Evolutionary conservation across 2,797 vertebrate genomes (phyloP), one percentile per base, ranked within the genome.

Genomic region (Rhinella marina): DNA sequence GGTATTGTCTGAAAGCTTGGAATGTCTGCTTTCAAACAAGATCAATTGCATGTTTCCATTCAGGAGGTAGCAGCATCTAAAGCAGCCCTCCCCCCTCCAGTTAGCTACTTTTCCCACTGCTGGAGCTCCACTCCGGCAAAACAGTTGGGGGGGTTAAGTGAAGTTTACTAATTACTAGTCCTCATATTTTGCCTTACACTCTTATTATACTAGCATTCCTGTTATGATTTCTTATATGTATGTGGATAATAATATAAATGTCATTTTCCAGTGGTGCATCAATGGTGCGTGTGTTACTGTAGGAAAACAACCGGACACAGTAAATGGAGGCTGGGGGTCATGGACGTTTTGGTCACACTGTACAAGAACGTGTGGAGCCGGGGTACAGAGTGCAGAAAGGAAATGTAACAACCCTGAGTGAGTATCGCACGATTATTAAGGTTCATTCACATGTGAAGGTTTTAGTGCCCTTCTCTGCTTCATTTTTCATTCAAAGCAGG

Each of bases 301-400:
- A 85, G 98, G 98, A 82, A 98, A 98, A 93, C 97, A 97, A 25
- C 97, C 98, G 0, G 97, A 98, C 91, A 97, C 96, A 7, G 92
- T 99, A 89, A 97, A 97, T 64, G 98, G 98, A 3, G 96, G 94
- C 81, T 99, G 98, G 98, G 97, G 97, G 0, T 82, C 92, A 87
- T 99, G 98, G 98, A 97, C 95, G 0, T 87, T 95, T 73, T 99
- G 98, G 98, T 97, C 98, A 54, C 94, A 98, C 90, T 99, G 98
- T 90, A 97, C 98, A 73, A 96, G 97, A 90, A 99, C 98, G 0
- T 99, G 98, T 87, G 97, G 98, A 13, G 96, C 96, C 0, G 98
- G 98, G 88, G 95, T 96, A 75, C 98, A 99, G 93, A 95, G 96
- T 0, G 97, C 98, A 27, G 97, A 98, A 85, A 95, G 98, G 88